Evolutionary conservation across 2,888 invertebrate species (phyloP), one percentile per base, ranked within the genome.

Genomic region (Leucophenga montana): DNA sequence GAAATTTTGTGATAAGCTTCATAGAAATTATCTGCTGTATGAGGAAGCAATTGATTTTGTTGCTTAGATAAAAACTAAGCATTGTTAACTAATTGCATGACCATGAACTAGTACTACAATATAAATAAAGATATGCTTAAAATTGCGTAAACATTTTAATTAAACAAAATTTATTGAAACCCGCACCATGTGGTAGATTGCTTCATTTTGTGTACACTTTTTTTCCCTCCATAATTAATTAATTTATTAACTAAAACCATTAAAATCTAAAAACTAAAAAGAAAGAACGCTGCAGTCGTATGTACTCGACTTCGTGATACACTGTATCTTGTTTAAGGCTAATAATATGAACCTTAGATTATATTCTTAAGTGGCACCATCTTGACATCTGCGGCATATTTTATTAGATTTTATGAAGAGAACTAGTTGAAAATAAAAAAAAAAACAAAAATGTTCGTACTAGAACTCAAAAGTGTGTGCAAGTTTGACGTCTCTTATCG

Each of bases 151-250:
- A 39, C 39, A 39, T 39, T 39, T 39, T 39, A 39, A 39, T 39
- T 39, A 39, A 39, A 39, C 39, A 39, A 39, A 39, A 39, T 39
- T 39, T 11, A 39, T 11, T 39, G 39, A 31, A 57, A 31, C 16
- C n/a, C 8, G 16, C 59, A 59, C 33, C n/a, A 59, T 31, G 59
- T 33, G 33, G n/a, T 59, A 59, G 33, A 50, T 50, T 16, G 50
- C 50, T n/a, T 56, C 18, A 20, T 50, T 11, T 50, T 50, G n/a
- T 50, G 3, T 50, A 50, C 27, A 27, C 27, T 50, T 50, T 50
- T 50, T 18, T 56, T 59, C n/a, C n/a, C n/a, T n/a, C n/a, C n/a
- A 27, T 33, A 59, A 59, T 59, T 59, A 59, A 59, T 59, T 59
- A 31, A 13, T n/a, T 27, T n/a, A 59, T 59, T 59, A 59, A 59